Percentiles rank a stretch among this genome's conserved stretches.
Evolutionary conservation across 2,113 vertebrate species (phyloP).

Genomic region (Boulengeromyrus knoepffleri): DNA sequence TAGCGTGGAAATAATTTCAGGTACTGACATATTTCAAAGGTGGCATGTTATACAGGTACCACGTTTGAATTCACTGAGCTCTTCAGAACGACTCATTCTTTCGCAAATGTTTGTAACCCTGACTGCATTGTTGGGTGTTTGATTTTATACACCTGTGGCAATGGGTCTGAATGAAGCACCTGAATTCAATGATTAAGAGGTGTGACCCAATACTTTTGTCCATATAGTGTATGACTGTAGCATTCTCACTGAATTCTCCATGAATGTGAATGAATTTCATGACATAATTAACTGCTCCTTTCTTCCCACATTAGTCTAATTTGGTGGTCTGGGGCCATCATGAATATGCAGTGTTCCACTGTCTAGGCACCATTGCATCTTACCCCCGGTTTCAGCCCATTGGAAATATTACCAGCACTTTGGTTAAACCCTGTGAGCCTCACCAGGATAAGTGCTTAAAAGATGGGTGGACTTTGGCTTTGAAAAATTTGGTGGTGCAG

Average conservation of each 20-base stretch:
- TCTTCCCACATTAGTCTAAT: not conserved
- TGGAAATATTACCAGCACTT: too few species aligned
- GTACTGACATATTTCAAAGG: not conserved
- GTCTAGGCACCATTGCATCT: not conserved
- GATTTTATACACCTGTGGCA: too few species aligned
- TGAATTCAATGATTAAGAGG: too few species aligned
- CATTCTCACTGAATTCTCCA: too few species aligned
- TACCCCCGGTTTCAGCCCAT: not conserved
- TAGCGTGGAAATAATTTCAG: not conserved
- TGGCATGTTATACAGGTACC: not conserved
- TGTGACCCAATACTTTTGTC: too few species aligned
- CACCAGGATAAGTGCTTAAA: not conserved
- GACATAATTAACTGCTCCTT: not conserved
- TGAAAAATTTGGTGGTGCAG: not conserved
- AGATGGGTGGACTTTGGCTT: not conserved
- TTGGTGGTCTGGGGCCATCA: not conserved
- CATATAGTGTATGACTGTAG: not conserved
- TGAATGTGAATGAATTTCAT: too few species aligned
- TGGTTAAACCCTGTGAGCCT: not conserved
- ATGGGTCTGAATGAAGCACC: too few species aligned
- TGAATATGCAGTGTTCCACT: not conserved
- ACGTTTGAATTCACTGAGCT: not conserved
- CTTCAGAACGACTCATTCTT: not conserved
- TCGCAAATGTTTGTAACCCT: too few species aligned
- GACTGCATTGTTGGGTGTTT: too few species aligned